phyloP scores from a whole-genome alignment of 2,888 invertebrate species.

The Molorchus minor region DNA sequence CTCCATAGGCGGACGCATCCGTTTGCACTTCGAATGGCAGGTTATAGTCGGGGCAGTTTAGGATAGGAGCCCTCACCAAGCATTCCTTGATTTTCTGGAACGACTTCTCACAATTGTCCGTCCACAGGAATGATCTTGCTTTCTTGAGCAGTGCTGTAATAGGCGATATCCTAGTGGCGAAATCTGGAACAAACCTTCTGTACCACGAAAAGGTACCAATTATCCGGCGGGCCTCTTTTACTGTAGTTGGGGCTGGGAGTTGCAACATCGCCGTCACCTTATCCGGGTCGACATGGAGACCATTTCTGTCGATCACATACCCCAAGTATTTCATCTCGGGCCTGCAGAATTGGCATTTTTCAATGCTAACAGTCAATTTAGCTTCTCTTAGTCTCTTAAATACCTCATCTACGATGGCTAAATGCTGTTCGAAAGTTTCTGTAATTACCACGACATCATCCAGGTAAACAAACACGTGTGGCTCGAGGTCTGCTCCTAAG shows the following conservation, averaged over 20 bases:
- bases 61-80: neutral
- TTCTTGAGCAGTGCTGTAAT: neutral
- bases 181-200: neutral
- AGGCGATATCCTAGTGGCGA: neutral
- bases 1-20: neutral
- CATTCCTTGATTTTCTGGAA: neutral
- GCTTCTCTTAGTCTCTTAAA: slow-evolving; percentile 40
- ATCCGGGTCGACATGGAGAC: slow-evolving; percentile 27
- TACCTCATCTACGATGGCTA: slow-evolving; percentile 36
- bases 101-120: neutral
- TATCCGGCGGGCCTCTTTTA: slow-evolving; percentile 32
- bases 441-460: slow-evolving; percentile 46
- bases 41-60: neutral
- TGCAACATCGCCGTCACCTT: slow-evolving; percentile 31
- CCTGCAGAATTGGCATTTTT: slow-evolving; percentile 31
- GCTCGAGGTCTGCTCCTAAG: slow-evolving; percentile 40
- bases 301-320: slow-evolving; percentile 30
- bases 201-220: slow-evolving; percentile 25
- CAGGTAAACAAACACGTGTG: slow-evolving; percentile 43
- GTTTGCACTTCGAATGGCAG: neutral
- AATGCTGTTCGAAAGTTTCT: slow-evolving; percentile 37
- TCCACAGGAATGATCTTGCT: neutral
- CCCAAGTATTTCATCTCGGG: slow-evolving; percentile 32
- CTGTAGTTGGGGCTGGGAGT: slow-evolving; percentile 31
- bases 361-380: slow-evolving; percentile 36